Evolutionary conservation across 2,113 vertebrate species (phyloP), one percentile per base, ranked within the genome.

Genomic region (Steatornis caripensis): DNA sequence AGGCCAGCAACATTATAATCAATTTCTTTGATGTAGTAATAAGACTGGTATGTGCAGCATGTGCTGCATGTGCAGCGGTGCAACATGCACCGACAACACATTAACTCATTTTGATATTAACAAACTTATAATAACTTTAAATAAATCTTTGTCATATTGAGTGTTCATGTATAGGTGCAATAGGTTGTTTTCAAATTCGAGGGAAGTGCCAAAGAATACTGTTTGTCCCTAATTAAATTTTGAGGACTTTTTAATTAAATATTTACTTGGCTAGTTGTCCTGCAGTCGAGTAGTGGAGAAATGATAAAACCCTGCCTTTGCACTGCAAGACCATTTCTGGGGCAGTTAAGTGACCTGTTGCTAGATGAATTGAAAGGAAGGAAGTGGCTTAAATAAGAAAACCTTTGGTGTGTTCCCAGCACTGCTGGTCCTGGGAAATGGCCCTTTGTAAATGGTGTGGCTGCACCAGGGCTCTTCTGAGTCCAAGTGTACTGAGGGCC

Each of bases 191-290:
- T 96, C 95, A 85, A 94, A 93, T 79, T 51, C 72, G 85, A 45
- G 54, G 53, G n/a, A 82, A 89, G 79, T 92, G 57, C 69, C 82
- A 87, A 98, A 92, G 84, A 94, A 88, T 84, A 80, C 93, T 95
- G 80, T 97, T 97, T 97, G 89, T 96, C 94, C 96, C 90, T 95
- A 80, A 98, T 98, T 95, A 98, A 98, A 98, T 97, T 97, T 98
- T 97, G 96, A 98, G 94, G 43, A 74, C 62, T 80, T 95, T 4
- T 58, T 23, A 23, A 26, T 74, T 98, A 96, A 98, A 98, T 98
- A 98, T 97, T 98, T 98, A 97, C 97, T 97, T 97, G 71, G 58
- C 72, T 75, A 93, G 79, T 89, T 97, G 94, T 95, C 95, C 72
- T 94, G 77, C 91, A 88, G 12, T 71, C 6, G 39, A 90, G 83